Base-by-base conservation (phyloP, 2,888 invertebrate species). In the Trissonchulus latispiculum region DNA sequence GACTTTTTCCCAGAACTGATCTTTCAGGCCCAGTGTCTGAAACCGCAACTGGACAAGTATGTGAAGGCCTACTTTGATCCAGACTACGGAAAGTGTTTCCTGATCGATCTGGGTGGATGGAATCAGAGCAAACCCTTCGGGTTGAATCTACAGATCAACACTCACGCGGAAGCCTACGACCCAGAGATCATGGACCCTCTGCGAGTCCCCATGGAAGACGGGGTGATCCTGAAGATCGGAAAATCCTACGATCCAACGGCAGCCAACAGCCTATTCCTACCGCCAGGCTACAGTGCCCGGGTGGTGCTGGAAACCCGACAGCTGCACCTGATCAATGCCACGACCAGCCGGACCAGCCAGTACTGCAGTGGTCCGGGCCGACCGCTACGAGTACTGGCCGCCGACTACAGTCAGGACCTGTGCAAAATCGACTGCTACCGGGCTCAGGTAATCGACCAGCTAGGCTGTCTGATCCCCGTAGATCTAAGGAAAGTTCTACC, bases 21-120 rank as follows among this genome's bases (percentile, higher is more conserved):
- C 8, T 48, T 48, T 23, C 8, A 48, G 48, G 48, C 8, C 8
- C 8, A 48, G 23, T 23, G 23, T 15, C 23, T 48, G 8, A 23
- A 8, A 8, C 8, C 48, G 8, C 48, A 8, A 15, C 8, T 15
- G 23, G 23, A 48, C 48, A 48, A 48, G 23, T 8, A 8, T 8
- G 23, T 48, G 8, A 8, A 48, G 48, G 8, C 76, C 36, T 15
- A 61, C 68, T 32, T 73, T 64, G n/a, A 3, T 61, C 1, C 1
- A 67, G 59, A 35, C n/a, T 31, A 75, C 37, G 29, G n/a, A 37
- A 75, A 28, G 36, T 68, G 35, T 37, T 28, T 76, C 23, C 71
- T 15, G 23, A 29, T 48, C 48, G 48, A 48, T 48, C 48, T 48
- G 48, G 48, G 48, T 23, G 23, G 23, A 15, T 23, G 48, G 23